Percentiles rank a stretch among this genome's conserved stretches.
These are phyloP conservation scores for Ceratina australensis DNA, from an alignment of 1,140 invertebrate species.

Conservation along the genomic window DNA sequence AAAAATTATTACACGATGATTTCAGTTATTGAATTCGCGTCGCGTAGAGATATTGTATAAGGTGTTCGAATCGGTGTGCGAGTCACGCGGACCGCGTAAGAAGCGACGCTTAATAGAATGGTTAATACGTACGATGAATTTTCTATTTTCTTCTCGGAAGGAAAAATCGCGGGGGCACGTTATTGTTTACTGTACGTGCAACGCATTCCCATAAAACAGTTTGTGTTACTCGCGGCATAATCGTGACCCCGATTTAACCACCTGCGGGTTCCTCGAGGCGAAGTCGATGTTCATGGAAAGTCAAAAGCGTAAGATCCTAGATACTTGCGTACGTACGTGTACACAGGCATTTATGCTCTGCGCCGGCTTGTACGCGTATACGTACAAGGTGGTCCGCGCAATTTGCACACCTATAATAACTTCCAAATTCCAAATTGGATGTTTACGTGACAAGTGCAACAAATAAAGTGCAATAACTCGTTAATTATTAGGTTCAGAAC, in stretches of 20 bases:
- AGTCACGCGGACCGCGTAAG: neutral
- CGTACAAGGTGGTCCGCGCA: too few species aligned
- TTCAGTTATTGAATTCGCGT: neutral
- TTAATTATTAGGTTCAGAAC: too few species aligned
- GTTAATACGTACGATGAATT: neutral
- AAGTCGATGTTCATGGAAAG: slow-evolving; percentile 53
- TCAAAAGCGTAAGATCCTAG: slow-evolving; percentile 55
- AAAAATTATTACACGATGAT: too few species aligned
- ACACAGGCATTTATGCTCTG: too few species aligned
- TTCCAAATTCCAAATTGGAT: too few species aligned
- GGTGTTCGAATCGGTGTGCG: neutral
- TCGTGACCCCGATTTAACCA: slow-evolving; percentile 58
- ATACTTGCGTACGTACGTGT: slow-evolving; percentile 25
- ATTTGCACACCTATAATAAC: too few species aligned
- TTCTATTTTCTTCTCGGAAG: neutral
- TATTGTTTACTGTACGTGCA: slow-evolving; percentile 30
- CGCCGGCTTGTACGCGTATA: too few species aligned
- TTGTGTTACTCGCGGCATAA: slow-evolving; percentile 17
- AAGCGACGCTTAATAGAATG: neutral
- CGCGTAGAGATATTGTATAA: neutral
- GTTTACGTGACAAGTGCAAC: too few species aligned
- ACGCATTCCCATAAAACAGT: slow-evolving; percentile 40
- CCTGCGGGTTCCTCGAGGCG: slow-evolving; percentile 50
- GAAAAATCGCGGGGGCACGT: too few species aligned
- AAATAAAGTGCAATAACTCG: too few species aligned